Evolutionary conservation across 2,113 vertebrate species (phyloP).

Genomic region (Pseudorectes ferrugineus): DNA sequence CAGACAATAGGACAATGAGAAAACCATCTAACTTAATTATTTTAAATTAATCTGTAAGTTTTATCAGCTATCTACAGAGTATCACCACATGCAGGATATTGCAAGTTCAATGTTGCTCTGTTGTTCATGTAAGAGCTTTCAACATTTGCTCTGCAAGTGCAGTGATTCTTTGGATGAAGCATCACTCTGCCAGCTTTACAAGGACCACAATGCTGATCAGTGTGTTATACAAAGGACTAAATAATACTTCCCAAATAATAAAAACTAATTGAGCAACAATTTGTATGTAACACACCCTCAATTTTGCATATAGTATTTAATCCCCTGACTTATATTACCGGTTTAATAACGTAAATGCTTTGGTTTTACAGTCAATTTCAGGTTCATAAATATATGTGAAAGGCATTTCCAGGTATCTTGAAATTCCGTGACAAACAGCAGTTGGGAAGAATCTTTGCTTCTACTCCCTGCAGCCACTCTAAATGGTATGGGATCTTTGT

Average conservation of each 20-base stretch:
- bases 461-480: neutral
- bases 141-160: neutral
- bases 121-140: neutral
- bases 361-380: neutral
- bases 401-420: neutral
- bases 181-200: neutral
- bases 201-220: neutral
- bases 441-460: neutral
- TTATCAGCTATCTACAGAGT: neutral
- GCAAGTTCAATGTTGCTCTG: neutral
- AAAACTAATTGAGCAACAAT: neutral
- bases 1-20: neutral
- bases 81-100: neutral
- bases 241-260: neutral
- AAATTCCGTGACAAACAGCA: neutral
- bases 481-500: neutral
- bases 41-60: neutral
- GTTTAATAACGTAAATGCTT: neutral
- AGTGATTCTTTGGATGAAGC: neutral
- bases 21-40: neutral
- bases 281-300: neutral
- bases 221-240: neutral
- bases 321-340: rapidly evolving
- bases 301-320: neutral
- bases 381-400: neutral